phyloP scores from a whole-genome alignment of 2,888 invertebrate genomes.

The Cetonia aurata region DNA sequence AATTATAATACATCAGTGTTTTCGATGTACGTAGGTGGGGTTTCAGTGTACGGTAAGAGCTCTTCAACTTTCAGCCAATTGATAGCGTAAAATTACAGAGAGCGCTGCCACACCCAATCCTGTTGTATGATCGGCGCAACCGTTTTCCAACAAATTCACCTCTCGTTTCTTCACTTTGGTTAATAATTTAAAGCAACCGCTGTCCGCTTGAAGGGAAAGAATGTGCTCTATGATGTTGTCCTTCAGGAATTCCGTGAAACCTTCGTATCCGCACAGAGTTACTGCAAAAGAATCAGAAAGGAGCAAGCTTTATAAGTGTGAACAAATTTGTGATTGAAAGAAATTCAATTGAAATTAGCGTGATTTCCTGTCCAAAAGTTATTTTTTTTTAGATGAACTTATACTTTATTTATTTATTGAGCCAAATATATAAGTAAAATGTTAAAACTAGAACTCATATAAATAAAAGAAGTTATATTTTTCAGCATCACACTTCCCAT shows the following conservation, averaged over 20 bases:
- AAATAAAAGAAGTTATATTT: too few relatives aligned
- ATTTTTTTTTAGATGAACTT: too few relatives aligned
- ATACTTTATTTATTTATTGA: too few relatives aligned
- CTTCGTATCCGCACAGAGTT: constrained; percentile 67
- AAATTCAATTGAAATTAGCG: too few relatives aligned
- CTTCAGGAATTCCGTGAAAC: constrained; percentile 65
- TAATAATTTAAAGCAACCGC: constrained; percentile 62
- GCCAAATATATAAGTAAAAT: too few relatives aligned
- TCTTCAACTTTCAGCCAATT: constrained; percentile 27
- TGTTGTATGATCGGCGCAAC: constrained; percentile 66
- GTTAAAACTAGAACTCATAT: too few relatives aligned
- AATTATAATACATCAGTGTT: constrained; percentile 12
- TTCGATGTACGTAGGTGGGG: neutral
- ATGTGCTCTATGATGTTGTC: constrained; percentile 61
- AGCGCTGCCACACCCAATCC: constrained; percentile 64
- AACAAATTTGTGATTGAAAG: too few relatives aligned
- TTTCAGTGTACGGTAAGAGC: neutral
- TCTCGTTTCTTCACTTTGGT: constrained; percentile 55
- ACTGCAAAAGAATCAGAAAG: constrained; percentile 57
- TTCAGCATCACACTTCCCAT: too few relatives aligned
- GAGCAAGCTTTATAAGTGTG: too few relatives aligned
- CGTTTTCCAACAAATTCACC: constrained; percentile 59
- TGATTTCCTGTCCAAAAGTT: too few relatives aligned
- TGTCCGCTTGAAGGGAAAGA: constrained; percentile 61
- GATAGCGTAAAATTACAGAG: constrained; percentile 58